Evolutionary conservation across 2,113 vertebrate species (phyloP).

Genomic region (Elephantulus edwardii): DNA sequence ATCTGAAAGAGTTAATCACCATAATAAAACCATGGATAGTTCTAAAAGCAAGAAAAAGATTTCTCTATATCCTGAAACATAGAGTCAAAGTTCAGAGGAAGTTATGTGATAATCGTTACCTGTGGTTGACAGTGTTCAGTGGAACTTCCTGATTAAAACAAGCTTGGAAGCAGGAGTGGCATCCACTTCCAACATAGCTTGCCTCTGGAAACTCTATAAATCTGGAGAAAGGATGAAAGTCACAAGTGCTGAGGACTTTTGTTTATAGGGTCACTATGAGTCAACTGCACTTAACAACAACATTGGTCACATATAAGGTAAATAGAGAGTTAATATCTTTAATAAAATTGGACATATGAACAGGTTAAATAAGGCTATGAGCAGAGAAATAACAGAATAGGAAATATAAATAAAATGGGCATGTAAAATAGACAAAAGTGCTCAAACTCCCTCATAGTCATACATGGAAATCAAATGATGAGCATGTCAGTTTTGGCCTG

Average conservation of each 20-base stretch:
- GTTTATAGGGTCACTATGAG: no score
- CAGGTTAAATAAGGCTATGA: slow-evolving; percentile 25
- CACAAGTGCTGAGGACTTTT: no score
- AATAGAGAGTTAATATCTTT: not conserved
- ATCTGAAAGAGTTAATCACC: slow-evolving; percentile 20
- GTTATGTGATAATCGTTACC: no score
- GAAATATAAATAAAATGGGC: not conserved
- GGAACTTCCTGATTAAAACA: no score
- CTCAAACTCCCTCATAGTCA: not conserved
- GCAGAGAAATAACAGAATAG: not conserved
- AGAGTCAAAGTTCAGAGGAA: not conserved
- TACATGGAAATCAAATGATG: not conserved
- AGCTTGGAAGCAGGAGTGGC: no score
- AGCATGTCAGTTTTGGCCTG: slow-evolving; percentile 33
- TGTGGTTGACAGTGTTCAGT: no score
- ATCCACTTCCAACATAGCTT: no score
- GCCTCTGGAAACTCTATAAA: no score
- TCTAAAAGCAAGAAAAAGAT: not conserved
- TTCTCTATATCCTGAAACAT: not conserved
- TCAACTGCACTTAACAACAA: no score
- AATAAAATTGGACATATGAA: no score
- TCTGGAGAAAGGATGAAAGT: no score
- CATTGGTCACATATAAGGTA: not conserved
- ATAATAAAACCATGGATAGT: not conserved
- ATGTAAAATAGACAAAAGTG: slow-evolving; percentile 28